Evolutionary conservation across 1,140 invertebrate species (phyloP).

Genomic region (Pomacea maculata): DNA sequence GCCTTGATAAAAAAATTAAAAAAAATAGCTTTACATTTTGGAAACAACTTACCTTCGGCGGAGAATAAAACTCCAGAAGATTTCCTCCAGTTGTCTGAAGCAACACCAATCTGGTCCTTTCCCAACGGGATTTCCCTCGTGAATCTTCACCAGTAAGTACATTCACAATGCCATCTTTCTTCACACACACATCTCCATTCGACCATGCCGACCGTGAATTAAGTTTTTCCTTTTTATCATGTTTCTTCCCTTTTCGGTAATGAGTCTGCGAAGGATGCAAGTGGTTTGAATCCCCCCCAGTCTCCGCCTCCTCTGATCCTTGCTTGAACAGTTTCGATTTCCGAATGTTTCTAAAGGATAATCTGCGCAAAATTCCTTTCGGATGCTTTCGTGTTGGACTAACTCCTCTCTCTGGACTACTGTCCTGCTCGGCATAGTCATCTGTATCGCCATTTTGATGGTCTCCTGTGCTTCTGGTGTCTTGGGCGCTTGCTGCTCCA

Average conservation of each 20-base stretch:
- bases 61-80: slow-evolving; percentile 95
- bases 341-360: slow-evolving; percentile 75
- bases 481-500: background rate
- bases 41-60: slow-evolving; percentile 78
- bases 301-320: slow-evolving; percentile 87
- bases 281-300: slow-evolving; percentile 55
- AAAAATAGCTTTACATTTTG: background rate
- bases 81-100: slow-evolving; percentile 93
- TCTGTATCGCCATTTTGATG: slow-evolving; percentile 50
- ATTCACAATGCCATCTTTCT: slow-evolving; percentile 92
- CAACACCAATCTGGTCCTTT: slow-evolving; percentile 88
- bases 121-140: slow-evolving; percentile 93
- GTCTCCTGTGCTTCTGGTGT: background rate
- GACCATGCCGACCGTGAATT: slow-evolving; percentile 68
- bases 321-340: slow-evolving; percentile 91
- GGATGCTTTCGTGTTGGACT: slow-evolving; percentile 76
- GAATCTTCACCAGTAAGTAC: slow-evolving; percentile 79
- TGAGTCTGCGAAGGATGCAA: slow-evolving; percentile 35
- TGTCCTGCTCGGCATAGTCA: slow-evolving; percentile 76
- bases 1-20: background rate
- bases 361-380: slow-evolving; percentile 80
- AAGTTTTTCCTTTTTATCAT: slow-evolving; percentile 73
- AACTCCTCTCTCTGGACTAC: slow-evolving; percentile 66
- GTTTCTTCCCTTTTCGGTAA: slow-evolving; percentile 47
- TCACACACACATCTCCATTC: slow-evolving; percentile 69